These are phyloP conservation scores for Danaus chrysippus DNA, from an alignment of 2,888 invertebrate species.

Conservation along the genomic window DNA sequence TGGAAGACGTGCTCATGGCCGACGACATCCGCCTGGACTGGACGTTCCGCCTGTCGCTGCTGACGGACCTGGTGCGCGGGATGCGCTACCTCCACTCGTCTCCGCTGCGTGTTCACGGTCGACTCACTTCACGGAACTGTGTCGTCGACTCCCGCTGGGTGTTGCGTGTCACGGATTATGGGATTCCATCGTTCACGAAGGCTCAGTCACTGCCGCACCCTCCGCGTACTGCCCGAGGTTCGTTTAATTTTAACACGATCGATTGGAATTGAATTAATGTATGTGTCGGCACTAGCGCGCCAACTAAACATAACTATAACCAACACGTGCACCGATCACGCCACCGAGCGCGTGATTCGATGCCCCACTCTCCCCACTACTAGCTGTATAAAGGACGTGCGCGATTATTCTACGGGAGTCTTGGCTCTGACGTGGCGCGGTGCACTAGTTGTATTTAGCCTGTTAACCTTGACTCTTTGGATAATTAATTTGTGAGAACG, in stretches of 20 bases:
- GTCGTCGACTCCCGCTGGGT: constrained; percentile 98
- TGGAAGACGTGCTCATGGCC: constrained; percentile 92
- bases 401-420: no score
- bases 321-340: no score
- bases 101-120: constrained; percentile 90
- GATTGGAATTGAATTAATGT: not conserved
- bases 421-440: no score
- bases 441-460: no score
- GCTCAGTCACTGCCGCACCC: constrained; percentile 84
- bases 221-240: constrained; percentile 84
- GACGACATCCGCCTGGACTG: constrained; percentile 96
- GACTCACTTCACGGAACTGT: constrained; percentile 93
- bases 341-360: no score
- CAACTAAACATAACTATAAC: no score
- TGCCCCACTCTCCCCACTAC: no score
- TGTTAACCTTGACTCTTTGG: no score
- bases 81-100: constrained; percentile 94
- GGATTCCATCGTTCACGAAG: constrained; percentile 86
- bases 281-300: no score
- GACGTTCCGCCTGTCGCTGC: constrained; percentile 95
- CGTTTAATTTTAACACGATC: not conserved
- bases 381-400: no score
- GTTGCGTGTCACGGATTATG: constrained; percentile 95
- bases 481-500: no score
- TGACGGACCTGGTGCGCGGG: constrained; percentile 95